Evolutionary conservation across 2,113 vertebrate genomes (phyloP).

Genomic region (Macroglossus sobrinus): DNA sequence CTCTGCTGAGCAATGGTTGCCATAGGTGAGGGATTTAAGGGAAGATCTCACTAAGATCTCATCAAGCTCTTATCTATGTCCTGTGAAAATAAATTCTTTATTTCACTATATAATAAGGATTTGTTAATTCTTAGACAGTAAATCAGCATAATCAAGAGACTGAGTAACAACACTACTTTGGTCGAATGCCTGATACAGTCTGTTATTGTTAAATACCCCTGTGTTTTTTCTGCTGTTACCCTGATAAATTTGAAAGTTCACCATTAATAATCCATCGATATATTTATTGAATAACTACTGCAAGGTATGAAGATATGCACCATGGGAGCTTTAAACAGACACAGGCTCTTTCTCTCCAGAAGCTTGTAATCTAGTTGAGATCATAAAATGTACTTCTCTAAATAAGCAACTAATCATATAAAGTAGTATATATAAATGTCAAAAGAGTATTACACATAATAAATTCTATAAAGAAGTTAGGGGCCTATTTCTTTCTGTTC

Average conservation of each 20-base stretch:
- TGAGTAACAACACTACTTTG: background rate
- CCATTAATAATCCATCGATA: background rate
- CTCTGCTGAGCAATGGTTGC: background rate
- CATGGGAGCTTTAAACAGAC: background rate
- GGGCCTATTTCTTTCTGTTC: background rate
- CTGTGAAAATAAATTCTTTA: background rate
- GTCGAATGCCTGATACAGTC: background rate
- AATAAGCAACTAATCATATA: background rate
- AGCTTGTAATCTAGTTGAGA: background rate
- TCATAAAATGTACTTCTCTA: background rate
- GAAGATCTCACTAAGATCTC: background rate
- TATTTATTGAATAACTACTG: background rate
- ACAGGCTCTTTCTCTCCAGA: background rate
- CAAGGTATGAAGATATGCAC: background rate
- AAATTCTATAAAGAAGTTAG: background rate
- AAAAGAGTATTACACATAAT: background rate
- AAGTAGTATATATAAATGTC: constrained; percentile 10
- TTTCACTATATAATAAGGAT: background rate
- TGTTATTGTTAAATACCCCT: background rate
- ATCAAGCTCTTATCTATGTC: background rate
- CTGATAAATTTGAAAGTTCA: constrained; percentile 31
- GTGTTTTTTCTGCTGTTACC: background rate
- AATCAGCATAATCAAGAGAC: background rate
- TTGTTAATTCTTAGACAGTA: background rate
- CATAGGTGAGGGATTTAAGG: background rate